Percentiles rank a stretch among this genome's conserved stretches.
These are phyloP conservation scores for Thermophis baileyi DNA, from an alignment of 2,113 vertebrate species.

Conservation along the genomic window DNA sequence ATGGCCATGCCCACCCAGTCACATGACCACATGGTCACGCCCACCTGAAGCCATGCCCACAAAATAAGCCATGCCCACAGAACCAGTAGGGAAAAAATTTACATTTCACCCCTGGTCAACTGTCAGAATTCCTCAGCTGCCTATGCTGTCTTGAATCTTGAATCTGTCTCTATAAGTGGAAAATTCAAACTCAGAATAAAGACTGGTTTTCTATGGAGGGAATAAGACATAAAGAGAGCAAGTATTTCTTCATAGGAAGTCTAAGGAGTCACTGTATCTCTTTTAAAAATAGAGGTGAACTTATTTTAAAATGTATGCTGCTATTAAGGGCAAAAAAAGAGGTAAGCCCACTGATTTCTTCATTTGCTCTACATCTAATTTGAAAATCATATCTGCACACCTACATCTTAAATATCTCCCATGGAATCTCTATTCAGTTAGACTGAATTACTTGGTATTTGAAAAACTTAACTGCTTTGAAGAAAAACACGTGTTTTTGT, in stretches of 20 bases:
- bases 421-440: neutral
- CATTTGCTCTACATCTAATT: neutral
- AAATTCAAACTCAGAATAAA: constrained; percentile 15
- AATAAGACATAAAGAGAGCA: neutral
- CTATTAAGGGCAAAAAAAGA: neutral
- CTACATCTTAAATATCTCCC: neutral
- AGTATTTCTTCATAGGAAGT: constrained; percentile 25
- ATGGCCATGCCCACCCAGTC: too few species aligned
- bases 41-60: too few species aligned
- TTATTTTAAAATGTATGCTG: constrained; percentile 30
- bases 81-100: too few species aligned
- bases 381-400: neutral
- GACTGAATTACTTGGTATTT: neutral
- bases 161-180: constrained; percentile 45
- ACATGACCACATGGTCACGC: too few species aligned
- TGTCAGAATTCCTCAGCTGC: neutral
- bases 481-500: neutral
- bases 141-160: neutral
- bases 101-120: too few species aligned
- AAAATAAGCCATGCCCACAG: too few species aligned
- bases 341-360: neutral
- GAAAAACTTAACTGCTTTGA: neutral
- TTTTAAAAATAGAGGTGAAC: constrained; percentile 33
- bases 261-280: constrained; percentile 36
- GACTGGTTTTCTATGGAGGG: constrained; percentile 21